Percentiles rank a stretch among this genome's conserved stretches.
These are phyloP conservation scores for Cheirogaleus medius DNA, from an alignment of 2,113 vertebrate genomes.

Conservation along the genomic window DNA sequence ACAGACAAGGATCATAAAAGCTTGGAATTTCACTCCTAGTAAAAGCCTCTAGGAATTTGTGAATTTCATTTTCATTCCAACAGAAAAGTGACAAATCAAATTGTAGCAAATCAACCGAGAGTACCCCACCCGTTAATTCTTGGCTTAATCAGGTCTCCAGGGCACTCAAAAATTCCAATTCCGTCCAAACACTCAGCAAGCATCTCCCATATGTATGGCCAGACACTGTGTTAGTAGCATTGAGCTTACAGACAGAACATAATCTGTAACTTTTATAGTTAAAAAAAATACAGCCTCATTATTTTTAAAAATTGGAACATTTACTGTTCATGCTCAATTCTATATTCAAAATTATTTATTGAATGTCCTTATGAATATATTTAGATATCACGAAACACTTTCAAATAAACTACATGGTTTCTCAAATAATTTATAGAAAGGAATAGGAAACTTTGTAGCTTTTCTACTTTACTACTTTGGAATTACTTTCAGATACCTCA, in stretches of 20 bases:
- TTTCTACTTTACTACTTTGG: slow-evolving; percentile 51
- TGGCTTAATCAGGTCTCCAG: slow-evolving; percentile 54
- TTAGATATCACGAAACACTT: slow-evolving; percentile 33
- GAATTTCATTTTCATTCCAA: slow-evolving; percentile 76
- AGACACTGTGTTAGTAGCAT: slow-evolving; percentile 44
- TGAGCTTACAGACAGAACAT: slow-evolving; percentile 37
- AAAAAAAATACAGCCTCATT: slow-evolving; percentile 9
- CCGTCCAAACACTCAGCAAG: slow-evolving; percentile 54
- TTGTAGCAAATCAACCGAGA: slow-evolving; percentile 49
- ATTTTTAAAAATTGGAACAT: slow-evolving; percentile 40
- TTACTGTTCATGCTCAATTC: background rate
- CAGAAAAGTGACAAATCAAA: slow-evolving; percentile 75
- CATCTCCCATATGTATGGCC: slow-evolving; percentile 22
- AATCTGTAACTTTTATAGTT: slow-evolving; percentile 23
- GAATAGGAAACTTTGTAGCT: slow-evolving; percentile 13
- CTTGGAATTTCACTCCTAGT: slow-evolving; percentile 76
- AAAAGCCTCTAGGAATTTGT: slow-evolving; percentile 77
- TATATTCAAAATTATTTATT: slow-evolving; percentile 59
- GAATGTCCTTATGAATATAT: background rate
- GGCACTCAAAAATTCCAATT: slow-evolving; percentile 53
- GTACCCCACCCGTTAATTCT: slow-evolving; percentile 51
- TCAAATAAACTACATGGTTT: background rate
- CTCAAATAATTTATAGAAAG: slow-evolving; percentile 13
- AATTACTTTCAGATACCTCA: slow-evolving; percentile 31
- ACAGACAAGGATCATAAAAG: slow-evolving; percentile 73